phyloP scores from a whole-genome alignment of 2,113 vertebrate species.

The Herpailurus yagouaroundi region DNA sequence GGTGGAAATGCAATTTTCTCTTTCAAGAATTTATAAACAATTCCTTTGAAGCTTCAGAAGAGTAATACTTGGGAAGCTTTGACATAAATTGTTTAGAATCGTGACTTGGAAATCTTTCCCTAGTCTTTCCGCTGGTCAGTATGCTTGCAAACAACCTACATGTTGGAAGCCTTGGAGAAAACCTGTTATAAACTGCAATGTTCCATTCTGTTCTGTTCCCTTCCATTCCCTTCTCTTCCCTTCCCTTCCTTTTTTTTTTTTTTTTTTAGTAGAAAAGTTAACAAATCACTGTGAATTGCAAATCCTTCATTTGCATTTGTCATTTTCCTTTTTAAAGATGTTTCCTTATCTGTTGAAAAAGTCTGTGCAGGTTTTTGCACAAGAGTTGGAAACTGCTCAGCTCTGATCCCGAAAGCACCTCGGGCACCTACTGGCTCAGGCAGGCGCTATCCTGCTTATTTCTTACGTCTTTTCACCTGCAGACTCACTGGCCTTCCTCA shows the following conservation, averaged over 20 bases:
- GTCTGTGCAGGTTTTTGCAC: not conserved
- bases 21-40: slow-evolving; percentile 50
- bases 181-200: not conserved
- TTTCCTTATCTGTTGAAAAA: not conserved
- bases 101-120: not conserved
- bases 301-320: not conserved
- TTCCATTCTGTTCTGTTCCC: not conserved
- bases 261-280: not conserved
- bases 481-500: not conserved
- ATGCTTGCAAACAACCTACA: not conserved
- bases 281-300: not conserved
- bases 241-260: no score
- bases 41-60: slow-evolving; percentile 29
- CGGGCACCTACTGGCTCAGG: not conserved
- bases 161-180: not conserved
- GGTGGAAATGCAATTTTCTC: not conserved
- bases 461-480: not conserved
- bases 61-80: not conserved
- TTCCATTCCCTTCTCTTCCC: not conserved
- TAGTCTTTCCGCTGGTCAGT: not conserved
- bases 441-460: rapidly evolving
- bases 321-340: not conserved
- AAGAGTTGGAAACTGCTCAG: not conserved
- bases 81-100: not conserved
- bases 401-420: not conserved